Conservation (phyloP, 2,797 vertebrate genomes). For the Protonibea diacanthus region DNA sequence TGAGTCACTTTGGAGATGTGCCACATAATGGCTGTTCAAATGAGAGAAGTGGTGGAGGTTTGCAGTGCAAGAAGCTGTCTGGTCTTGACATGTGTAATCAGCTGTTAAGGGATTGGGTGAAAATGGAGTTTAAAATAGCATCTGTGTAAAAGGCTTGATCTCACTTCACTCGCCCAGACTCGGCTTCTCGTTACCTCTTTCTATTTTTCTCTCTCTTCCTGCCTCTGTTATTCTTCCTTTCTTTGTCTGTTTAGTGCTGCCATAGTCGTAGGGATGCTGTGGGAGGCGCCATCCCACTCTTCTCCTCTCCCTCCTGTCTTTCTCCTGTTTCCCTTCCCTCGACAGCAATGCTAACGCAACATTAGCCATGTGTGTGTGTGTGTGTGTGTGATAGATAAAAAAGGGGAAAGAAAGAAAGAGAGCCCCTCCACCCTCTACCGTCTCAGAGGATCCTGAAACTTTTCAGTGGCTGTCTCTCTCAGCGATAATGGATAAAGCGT, state of each 20-base stretch:
- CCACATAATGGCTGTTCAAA: slow-evolving; percentile 24
- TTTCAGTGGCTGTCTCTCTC: slow-evolving; percentile 63
- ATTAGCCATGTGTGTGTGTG: slow-evolving; percentile 34
- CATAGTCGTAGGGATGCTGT: slow-evolving; percentile 15
- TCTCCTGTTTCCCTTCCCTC: slow-evolving; percentile 18
- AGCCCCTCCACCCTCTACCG: slow-evolving; percentile 31
- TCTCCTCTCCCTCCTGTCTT: slow-evolving; percentile 5
- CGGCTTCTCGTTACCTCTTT: slow-evolving; percentile 8
- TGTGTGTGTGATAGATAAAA: slow-evolving; percentile 35
- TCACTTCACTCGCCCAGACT: slow-evolving; percentile 11
- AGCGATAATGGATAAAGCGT: slow-evolving; percentile 78
- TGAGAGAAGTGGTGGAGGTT: slow-evolving; percentile 21
- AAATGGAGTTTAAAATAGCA: slow-evolving; percentile 63
- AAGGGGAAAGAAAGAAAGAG: slow-evolving; percentile 31
- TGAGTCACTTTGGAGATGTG: slow-evolving; percentile 27
- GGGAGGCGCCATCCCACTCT: slow-evolving; percentile 17
- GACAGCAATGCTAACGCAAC: slow-evolving; percentile 21
- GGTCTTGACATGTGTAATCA: slow-evolving; percentile 53
- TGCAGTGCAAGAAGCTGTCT: slow-evolving; percentile 28
- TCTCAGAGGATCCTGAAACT: slow-evolving; percentile 69
- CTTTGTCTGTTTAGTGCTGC: slow-evolving; percentile 31
- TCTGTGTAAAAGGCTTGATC: slow-evolving; percentile 40
- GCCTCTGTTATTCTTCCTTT: neutral
- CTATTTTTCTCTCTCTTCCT: slow-evolving; percentile 4
- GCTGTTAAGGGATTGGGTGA: slow-evolving; percentile 51